Base-by-base conservation (phyloP, 2,888 invertebrate genomes). In the Villa cingulata region DNA sequence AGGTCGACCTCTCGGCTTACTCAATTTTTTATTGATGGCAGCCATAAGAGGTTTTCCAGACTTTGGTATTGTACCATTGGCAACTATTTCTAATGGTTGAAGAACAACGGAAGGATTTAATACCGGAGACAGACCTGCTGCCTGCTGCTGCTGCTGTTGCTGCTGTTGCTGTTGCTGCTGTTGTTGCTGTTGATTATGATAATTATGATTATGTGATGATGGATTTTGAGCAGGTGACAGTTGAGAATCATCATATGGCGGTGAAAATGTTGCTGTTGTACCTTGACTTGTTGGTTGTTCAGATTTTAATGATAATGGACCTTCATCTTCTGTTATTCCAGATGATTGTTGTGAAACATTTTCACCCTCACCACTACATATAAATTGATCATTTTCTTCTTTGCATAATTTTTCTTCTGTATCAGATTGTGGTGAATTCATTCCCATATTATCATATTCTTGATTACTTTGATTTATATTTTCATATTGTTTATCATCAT, bases 1-100 rank as follows among this genome's bases (percentile, higher is more conserved):
- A n/a, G 71, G 70, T 48, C 71, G 56, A 34, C 71, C 71, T 51
- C 71, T 57, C 46, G 58, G 57, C 51, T 66, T 66, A 41, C 63
- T 66, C 19, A 62, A 43, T 55, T 66, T 69, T 49, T 65, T 66
- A 47, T 59, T 66, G 49, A 65, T 59, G 16, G 64, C 60, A 41
- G 65, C 56, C 51, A 65, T 60, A 12, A 63, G 55, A 3, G 68
- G 68, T 48, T 69, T 69, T 18, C 68, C 68, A 36, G 67, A 61
- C 56, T 66, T 68, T 51, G 68, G 66, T 59, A 66, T 60, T 23
- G 58, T 59, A 48, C 68, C 68, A 54, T 69, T 69, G 9, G 66
- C 58, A 41, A 60, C 51, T 27, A 32, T 16, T 23, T 46, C 43
- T 17, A 50, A 20, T 10, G 52, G 52, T 36, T 46, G 43, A 37